phyloP scores from a whole-genome alignment of 1,140 invertebrate genomes.

The Drosophila punjabiensis region DNA sequence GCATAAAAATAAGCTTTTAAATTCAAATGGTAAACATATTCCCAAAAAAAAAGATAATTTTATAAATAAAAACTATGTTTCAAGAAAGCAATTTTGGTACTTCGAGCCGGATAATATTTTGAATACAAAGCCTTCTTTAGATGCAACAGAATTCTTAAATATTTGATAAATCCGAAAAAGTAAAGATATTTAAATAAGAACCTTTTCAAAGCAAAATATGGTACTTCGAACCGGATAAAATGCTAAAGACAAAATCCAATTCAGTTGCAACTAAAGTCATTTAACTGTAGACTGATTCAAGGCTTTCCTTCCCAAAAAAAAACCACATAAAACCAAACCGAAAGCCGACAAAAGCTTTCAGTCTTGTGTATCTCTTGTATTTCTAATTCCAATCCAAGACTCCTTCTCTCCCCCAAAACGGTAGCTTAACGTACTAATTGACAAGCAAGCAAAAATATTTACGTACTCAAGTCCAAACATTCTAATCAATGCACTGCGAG shows the following conservation, averaged over 20 bases:
- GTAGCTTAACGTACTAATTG: slow-evolving; percentile 78
- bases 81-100: background rate
- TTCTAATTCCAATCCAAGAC: slow-evolving; percentile 30
- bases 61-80: background rate
- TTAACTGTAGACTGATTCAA: background rate
- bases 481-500: slow-evolving; percentile 78
- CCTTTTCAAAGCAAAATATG: background rate
- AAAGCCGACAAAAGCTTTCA: slow-evolving; percentile 22
- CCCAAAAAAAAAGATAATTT: background rate
- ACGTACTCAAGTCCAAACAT: slow-evolving; percentile 83
- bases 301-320: background rate
- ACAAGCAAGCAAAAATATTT: slow-evolving; percentile 84
- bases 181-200: background rate
- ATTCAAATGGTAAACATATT: background rate
- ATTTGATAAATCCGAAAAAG: too few species aligned
- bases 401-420: background rate
- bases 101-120: background rate
- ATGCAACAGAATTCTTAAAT: background rate
- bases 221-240: background rate
- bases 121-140: background rate
- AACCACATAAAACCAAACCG: background rate
- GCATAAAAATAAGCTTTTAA: background rate
- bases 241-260: background rate
- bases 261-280: background rate
- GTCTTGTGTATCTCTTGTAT: slow-evolving; percentile 9